Evolutionary conservation across 2,113 vertebrate species (phyloP), one percentile per base, ranked within the genome.

Genomic region (Maccullochella peelii): DNA sequence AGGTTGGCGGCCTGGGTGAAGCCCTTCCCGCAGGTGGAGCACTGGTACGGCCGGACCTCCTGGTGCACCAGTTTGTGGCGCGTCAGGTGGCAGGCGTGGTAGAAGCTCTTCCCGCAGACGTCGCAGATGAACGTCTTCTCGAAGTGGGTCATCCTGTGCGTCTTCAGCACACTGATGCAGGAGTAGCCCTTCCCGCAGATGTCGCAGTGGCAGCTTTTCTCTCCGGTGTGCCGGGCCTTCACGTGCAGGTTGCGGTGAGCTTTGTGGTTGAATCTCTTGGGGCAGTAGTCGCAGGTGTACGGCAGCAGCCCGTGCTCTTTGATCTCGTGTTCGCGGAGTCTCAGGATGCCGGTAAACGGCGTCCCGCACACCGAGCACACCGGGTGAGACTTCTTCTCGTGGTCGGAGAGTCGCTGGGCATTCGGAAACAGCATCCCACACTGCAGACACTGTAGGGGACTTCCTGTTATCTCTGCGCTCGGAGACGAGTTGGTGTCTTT

Each of bases 61-160:
- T 84, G 86, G 86, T 95, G 94, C 50, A 93, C 92, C 44, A 91
- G 84, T 2, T 91, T 88, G 84, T 95, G 94, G 33, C 94, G 93
- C 11, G 87, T 90, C 80, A 95, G 88, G 84, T 95, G 93, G 6
- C 93, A 91, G 36, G 88, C 86, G 25, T 94, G 94, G 78, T 87
- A 88, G 83, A 95, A 95, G n/a, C 87, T 79, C 63, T 90, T 93
- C 23, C 91, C 88, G 0, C 91, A 92, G 52, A 88, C 21, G 27
- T 91, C 89, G 20, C 91, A 92, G 83, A 78, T 77, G 38, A 92
- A 92, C 0, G 86, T 86, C 80, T 92, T 92, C 27, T 90, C 61
- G 2, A 87, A 88, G 73, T 92, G 91, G 0, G 90, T 92, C 6
- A 79, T n/a, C 1, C 79, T 2, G 85, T 92, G 91, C 0, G 80